A percentile compares a stretch with the other conserved stretches of the same genome.
These are phyloP conservation scores for Pogonomyrmex barbatus DNA, from an alignment of 1,140 invertebrate species.

Conservation along the genomic window DNA sequence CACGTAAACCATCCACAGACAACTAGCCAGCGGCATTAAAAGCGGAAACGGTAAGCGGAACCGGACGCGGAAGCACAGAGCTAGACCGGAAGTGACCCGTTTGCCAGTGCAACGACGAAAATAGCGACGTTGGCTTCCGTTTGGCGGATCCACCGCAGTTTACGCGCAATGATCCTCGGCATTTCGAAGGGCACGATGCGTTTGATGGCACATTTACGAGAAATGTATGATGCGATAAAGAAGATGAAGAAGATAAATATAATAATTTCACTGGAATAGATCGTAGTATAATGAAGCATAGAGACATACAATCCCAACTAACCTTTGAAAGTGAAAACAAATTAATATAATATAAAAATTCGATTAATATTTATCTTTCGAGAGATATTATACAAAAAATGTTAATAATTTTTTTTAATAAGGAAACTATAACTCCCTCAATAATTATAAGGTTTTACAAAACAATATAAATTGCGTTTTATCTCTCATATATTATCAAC, in stretches of 20 bases:
- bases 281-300: background rate
- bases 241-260: conserved; percentile 14
- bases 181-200: conserved; percentile 9
- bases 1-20: conserved; percentile 56
- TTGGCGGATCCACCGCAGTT: conserved; percentile 45
- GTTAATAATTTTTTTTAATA: background rate
- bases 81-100: conserved; percentile 81
- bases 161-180: conserved; percentile 51
- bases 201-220: background rate
- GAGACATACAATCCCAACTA: background rate
- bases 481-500: too few species aligned
- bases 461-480: background rate
- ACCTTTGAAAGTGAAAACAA: background rate
- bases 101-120: conserved; percentile 77
- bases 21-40: conserved; percentile 80
- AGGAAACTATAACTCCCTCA: background rate
- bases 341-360: conserved; percentile 15
- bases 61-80: conserved; percentile 79
- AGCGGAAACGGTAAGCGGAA: conserved; percentile 81
- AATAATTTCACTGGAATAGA: conserved; percentile 11
- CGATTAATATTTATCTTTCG: background rate
- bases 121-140: conserved; percentile 68
- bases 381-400: background rate
- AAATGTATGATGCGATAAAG: conserved; percentile 5
- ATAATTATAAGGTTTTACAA: background rate